Evolutionary conservation across 2,888 invertebrate species (phyloP).

Genomic region (Stenodema calcarata): DNA sequence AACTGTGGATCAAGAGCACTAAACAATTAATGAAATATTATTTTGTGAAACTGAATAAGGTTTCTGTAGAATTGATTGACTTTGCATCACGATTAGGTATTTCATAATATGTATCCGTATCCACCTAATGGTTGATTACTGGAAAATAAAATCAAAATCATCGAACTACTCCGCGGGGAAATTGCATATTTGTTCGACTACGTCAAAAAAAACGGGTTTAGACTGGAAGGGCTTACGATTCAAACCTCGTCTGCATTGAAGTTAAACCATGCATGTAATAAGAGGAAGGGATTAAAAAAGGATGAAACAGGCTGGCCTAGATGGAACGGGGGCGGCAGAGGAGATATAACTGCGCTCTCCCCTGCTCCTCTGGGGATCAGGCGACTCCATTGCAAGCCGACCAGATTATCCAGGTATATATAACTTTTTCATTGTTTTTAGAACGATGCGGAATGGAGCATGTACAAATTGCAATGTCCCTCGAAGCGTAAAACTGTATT

Average conservation of each 20-base stretch:
- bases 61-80: no score
- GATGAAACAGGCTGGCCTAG: background rate
- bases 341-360: background rate
- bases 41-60: no score
- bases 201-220: background rate
- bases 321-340: background rate
- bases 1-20: no score
- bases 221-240: background rate
- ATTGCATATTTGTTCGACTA: background rate
- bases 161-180: no score
- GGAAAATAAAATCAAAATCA: no score
- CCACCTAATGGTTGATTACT: no score
- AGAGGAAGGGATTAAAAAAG: conserved; percentile 24
- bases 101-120: no score
- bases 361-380: background rate
- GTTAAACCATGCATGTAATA: conserved; percentile 45
- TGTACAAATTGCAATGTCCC: background rate
- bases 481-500: background rate
- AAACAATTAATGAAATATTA: no score
- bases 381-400: background rate
- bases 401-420: background rate
- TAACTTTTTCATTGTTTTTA: background rate
- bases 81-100: no score
- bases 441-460: background rate
- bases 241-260: conserved; percentile 30